Evolutionary conservation across 2,113 vertebrate species (phyloP).

Genomic region (Hypanus sabinus): DNA sequence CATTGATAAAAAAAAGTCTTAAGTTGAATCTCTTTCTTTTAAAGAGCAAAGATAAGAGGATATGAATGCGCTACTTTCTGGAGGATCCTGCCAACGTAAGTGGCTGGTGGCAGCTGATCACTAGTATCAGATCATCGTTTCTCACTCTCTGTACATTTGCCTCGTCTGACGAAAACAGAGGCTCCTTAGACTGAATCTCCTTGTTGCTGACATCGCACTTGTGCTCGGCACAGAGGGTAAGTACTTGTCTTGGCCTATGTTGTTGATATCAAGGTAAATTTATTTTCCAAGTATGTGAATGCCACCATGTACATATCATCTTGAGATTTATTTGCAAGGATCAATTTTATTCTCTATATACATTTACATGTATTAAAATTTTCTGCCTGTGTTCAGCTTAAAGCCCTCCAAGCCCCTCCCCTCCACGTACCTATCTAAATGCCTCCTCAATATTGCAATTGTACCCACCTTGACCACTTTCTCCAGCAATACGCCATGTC

Average conservation of each 20-base stretch:
- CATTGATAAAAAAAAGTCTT: not conserved
- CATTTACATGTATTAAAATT: no score
- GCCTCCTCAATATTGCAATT: no score
- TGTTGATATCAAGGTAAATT: no score
- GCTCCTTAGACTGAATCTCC: not conserved
- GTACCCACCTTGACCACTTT: no score
- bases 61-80: not conserved
- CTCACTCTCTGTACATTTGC: not conserved
- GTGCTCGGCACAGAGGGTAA: not conserved
- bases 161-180: not conserved
- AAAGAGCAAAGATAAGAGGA: not conserved
- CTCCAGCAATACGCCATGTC: no score
- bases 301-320: no score
- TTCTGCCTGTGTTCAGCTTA: no score
- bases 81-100: not conserved
- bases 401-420: no score
- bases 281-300: no score
- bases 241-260: not conserved
- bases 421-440: no score
- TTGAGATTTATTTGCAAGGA: no score
- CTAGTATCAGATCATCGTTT: not conserved
- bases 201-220: not conserved
- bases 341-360: no score
- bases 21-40: not conserved
- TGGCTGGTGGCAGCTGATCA: not conserved